Conservation (phyloP, 2,113 vertebrate genomes). For the Oreochromis niloticus region DNA sequence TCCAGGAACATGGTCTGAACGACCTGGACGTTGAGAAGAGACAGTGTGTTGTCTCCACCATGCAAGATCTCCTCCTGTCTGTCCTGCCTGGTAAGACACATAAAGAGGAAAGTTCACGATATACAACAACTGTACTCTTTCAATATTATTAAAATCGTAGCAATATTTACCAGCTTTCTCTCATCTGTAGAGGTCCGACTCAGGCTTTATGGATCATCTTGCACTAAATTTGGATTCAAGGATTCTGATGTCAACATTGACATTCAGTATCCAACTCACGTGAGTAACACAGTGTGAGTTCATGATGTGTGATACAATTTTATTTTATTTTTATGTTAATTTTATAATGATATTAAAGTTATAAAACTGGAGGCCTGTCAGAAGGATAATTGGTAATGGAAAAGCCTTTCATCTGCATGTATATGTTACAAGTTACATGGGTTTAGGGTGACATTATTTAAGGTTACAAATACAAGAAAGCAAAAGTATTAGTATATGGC, state of each 20-base stretch:
- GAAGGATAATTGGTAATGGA: background rate
- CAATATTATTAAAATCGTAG: background rate
- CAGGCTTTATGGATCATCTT: conserved; percentile 92
- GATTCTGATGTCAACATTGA: conserved; percentile 93
- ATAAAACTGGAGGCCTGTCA: background rate
- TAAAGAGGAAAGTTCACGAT: background rate
- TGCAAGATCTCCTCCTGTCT: conserved; percentile 80
- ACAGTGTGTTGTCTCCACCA: conserved; percentile 67
- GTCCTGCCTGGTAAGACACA: conserved; percentile 80
- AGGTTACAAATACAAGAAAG: background rate
- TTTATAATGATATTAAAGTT: background rate
- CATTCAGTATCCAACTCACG: conserved; percentile 82
- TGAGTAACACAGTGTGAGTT: conserved; percentile 73
- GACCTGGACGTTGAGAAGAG: conserved; percentile 78
- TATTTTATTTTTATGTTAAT: background rate
- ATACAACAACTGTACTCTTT: background rate
- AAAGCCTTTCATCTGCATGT: background rate
- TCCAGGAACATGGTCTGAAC: conserved; percentile 79
- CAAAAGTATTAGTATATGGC: background rate
- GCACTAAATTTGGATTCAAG: conserved; percentile 88
- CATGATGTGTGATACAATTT: background rate
- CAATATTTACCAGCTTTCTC: background rate
- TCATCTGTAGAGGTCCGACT: conserved; percentile 82
- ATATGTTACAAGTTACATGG: background rate
- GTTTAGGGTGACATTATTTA: background rate